Evolutionary conservation across 2,888 invertebrate species (phyloP).

Genomic region (Alentia gelatinosa): DNA sequence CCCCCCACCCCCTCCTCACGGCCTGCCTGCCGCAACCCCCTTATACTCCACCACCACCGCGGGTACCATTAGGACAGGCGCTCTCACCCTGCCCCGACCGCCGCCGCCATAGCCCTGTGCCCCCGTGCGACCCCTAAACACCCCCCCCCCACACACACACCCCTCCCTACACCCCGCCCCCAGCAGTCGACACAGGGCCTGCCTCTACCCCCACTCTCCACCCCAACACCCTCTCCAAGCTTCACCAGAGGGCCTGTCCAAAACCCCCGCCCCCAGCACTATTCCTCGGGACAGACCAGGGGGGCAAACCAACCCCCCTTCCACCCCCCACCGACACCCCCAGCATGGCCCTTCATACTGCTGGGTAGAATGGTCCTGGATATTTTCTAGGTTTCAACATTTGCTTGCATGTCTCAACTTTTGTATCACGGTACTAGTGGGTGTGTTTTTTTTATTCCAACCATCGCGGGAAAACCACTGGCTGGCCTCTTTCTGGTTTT

Average conservation of each 20-base stretch:
- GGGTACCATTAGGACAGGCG: neutral
- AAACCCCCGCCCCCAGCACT: neutral
- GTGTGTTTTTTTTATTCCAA: neutral
- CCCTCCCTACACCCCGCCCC: neutral
- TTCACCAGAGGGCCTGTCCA: neutral
- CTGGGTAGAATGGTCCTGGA: no score
- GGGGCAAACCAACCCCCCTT: no score
- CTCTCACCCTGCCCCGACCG: neutral
- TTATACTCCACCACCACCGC: neutral
- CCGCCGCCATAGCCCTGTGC: neutral
- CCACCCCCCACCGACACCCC: neutral
- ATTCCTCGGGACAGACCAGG: neutral
- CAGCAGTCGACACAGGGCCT: neutral
- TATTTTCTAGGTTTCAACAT: neutral
- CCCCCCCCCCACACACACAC: neutral
- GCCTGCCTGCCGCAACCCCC: neutral
- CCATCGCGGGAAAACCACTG: neutral
- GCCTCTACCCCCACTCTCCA: neutral
- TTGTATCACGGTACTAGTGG: neutral
- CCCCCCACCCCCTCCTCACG: neutral
- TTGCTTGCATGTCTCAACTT: neutral
- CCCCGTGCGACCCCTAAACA: neutral
- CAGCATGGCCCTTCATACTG: neutral
- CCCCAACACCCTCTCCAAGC: neutral
- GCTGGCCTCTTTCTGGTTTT: neutral